phyloP scores from a whole-genome alignment of 1,140 invertebrate species.

The Teleogryllus occipitalis region DNA sequence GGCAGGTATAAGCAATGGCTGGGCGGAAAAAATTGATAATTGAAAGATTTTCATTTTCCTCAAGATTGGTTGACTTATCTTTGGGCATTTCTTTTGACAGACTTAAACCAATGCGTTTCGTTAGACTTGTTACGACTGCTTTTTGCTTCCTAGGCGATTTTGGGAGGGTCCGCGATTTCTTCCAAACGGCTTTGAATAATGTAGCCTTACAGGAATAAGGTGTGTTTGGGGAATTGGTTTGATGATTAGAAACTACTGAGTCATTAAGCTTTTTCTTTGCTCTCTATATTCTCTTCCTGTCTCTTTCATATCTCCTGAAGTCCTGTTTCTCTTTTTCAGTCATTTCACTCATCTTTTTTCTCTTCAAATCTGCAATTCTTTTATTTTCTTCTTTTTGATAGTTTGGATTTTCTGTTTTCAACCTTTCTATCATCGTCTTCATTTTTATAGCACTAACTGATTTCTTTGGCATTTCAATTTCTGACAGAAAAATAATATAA shows the following conservation, averaged over 20 bases:
- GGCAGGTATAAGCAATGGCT: too few relatives aligned
- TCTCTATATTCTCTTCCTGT: background rate
- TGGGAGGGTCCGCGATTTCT: background rate
- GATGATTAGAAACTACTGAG: background rate
- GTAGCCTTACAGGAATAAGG: background rate
- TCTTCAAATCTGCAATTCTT: conserved; percentile 2
- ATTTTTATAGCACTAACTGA: background rate
- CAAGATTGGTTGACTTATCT: too few relatives aligned
- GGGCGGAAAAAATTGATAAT: background rate
- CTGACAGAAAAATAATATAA: background rate
- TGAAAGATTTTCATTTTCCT: background rate
- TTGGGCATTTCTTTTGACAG: background rate
- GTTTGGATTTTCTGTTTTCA: background rate
- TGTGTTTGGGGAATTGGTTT: background rate
- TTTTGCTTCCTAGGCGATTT: background rate
- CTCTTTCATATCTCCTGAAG: too few relatives aligned
- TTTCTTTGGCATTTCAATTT: background rate
- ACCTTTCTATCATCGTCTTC: too few relatives aligned
- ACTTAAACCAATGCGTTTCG: background rate
- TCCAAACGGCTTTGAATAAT: background rate
- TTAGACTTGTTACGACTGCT: background rate
- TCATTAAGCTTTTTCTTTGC: background rate
- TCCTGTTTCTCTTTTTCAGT: background rate
- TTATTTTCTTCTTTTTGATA: background rate
- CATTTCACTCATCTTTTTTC: too few relatives aligned